Evolutionary conservation across 2,797 vertebrate genomes (phyloP).

Genomic region (Glyptemys insculpta): DNA sequence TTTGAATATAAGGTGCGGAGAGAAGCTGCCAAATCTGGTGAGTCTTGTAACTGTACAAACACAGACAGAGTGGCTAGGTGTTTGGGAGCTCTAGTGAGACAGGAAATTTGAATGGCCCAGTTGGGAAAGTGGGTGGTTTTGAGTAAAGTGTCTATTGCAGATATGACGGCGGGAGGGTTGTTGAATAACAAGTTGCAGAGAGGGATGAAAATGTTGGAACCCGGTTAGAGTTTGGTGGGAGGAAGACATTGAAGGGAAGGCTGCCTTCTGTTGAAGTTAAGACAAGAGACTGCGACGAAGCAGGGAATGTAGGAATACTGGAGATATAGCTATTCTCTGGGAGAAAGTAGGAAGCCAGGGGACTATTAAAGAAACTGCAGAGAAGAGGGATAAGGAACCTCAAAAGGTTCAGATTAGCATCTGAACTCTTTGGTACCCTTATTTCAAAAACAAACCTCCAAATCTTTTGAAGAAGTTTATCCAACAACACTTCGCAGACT

Average conservation of each 20-base stretch:
- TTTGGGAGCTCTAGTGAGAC: background rate
- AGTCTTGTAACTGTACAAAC: background rate
- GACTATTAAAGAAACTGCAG: background rate
- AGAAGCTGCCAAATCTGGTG: background rate
- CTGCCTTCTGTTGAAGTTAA: background rate
- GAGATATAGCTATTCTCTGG: background rate
- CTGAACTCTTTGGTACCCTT: background rate
- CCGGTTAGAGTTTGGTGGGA: background rate
- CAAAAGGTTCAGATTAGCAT: background rate
- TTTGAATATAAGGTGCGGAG: background rate
- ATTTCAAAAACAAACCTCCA: background rate
- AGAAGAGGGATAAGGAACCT: background rate
- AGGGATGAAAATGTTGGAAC: background rate
- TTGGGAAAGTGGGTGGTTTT: background rate
- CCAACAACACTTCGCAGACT: background rate
- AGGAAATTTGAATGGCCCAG: background rate
- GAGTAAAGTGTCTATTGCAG: background rate
- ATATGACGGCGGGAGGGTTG: background rate
- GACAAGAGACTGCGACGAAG: background rate
- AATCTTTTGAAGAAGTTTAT: conserved; percentile 1
- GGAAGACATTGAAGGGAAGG: background rate
- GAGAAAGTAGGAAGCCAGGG: background rate
- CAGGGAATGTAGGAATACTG: background rate
- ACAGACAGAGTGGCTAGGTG: background rate
- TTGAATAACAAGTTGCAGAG: background rate